Percentiles rank a stretch among this genome's conserved stretches.
These are phyloP conservation scores for Leptogaster cylindrica DNA, from an alignment of 2,888 invertebrate species.

Conservation along the genomic window DNA sequence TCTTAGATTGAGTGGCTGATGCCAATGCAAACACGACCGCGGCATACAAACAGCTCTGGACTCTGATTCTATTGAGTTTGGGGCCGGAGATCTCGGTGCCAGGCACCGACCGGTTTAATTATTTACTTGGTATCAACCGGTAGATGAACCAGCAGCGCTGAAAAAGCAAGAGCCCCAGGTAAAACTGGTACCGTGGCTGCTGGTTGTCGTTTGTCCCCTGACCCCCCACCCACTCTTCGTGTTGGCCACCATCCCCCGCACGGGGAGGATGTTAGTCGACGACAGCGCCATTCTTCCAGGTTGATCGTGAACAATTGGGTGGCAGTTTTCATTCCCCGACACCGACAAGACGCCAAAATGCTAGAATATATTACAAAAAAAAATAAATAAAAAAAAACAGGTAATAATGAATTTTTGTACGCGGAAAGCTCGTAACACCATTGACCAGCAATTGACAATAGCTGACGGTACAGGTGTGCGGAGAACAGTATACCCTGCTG, in stretches of 20 bases:
- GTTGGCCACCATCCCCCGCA: not conserved
- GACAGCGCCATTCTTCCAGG: not conserved
- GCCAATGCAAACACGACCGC: conserved; percentile 16
- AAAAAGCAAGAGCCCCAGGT: conserved; percentile 32
- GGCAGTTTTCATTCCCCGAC: conserved; percentile 7
- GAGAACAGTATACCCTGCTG: not conserved
- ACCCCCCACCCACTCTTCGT: not conserved
- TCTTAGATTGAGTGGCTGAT: conserved; percentile 11
- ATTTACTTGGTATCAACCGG: conserved; percentile 52
- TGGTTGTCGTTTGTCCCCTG: not conserved
- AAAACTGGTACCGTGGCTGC: conserved; percentile 26
- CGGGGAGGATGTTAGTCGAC: not conserved
- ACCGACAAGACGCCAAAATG: too few species aligned
- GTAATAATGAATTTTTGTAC: too few species aligned
- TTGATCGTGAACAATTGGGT: not conserved
- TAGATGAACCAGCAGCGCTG: conserved; percentile 49
- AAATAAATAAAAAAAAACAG: too few species aligned
- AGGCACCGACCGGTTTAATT: conserved; percentile 52
- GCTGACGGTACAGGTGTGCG: conserved; percentile 9
- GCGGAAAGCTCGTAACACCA: too few species aligned
- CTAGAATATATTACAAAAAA: too few species aligned
- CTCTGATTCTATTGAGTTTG: conserved; percentile 7
- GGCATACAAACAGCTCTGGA: not conserved
- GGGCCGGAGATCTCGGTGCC: conserved; percentile 50
- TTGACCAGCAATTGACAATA: too few species aligned